Percentiles rank a stretch among this genome's conserved stretches.
Conservation (phyloP, 2,888 invertebrate species). For the Polydrusus cervinus region DNA sequence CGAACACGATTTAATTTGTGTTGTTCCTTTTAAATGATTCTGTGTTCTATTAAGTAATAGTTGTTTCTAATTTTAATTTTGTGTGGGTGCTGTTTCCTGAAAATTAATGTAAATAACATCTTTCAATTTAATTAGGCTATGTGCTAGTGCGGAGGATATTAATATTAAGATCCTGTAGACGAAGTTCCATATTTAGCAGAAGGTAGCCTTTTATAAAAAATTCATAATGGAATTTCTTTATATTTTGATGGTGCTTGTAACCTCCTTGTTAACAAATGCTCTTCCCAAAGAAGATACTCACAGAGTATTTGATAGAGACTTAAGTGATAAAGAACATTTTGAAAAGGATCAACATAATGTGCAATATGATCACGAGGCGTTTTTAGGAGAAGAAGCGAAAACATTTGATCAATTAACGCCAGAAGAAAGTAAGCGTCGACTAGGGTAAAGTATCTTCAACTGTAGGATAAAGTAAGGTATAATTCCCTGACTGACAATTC, state of each 20-base stretch:
- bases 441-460: conserved; percentile 76
- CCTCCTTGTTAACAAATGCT: conserved; percentile 64
- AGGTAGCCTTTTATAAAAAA: not conserved
- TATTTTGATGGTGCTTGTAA: conserved; percentile 23
- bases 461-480: not conserved
- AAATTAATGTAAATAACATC: no score
- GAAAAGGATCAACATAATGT: conserved; percentile 87
- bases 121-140: no score
- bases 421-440: conserved; percentile 93
- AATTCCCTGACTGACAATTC: not conserved
- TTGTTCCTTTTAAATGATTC: no score
- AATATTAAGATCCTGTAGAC: no score
- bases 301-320: conserved; percentile 79
- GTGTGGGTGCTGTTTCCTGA: no score
- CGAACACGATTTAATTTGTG: no score
- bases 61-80: no score
- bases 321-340: conserved; percentile 87
- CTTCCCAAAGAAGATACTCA: conserved; percentile 85
- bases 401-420: conserved; percentile 95
- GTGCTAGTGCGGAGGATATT: no score
- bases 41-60: no score
- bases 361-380: conserved; percentile 97
- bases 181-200: no score
- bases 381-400: conserved; percentile 94
- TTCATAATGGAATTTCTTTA: not conserved